These are phyloP conservation scores for Charina bottae DNA, from an alignment of 2,113 vertebrate species.

Conservation along the genomic window DNA sequence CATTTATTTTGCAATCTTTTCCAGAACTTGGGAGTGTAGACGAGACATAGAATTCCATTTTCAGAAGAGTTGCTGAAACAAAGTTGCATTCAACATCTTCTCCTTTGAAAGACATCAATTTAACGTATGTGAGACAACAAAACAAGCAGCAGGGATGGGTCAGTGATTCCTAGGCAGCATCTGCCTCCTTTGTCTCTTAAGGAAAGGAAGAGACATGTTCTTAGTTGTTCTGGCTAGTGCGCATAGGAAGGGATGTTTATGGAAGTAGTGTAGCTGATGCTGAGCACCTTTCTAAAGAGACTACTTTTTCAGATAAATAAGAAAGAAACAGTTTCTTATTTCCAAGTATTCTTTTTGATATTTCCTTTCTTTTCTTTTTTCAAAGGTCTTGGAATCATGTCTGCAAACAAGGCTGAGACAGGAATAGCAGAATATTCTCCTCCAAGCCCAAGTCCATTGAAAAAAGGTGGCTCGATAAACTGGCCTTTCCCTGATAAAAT, in stretches of 20 bases:
- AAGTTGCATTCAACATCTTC: not conserved
- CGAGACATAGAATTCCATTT: not conserved
- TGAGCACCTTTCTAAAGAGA: slow-evolving; percentile 28
- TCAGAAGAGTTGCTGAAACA: not conserved
- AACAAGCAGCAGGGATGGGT: not conserved
- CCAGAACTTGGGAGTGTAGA: not conserved
- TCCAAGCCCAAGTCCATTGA: slow-evolving; percentile 88
- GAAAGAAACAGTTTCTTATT: slow-evolving; percentile 15
- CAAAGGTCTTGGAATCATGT: slow-evolving; percentile 67
- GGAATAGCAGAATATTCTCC: slow-evolving; percentile 79
- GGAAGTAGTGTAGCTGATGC: slow-evolving; percentile 27
- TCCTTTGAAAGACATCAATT: not conserved
- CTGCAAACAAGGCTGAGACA: slow-evolving; percentile 67
- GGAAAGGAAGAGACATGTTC: slow-evolving; percentile 49
- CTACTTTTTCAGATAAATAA: slow-evolving; percentile 17
- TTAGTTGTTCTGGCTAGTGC: slow-evolving; percentile 25
- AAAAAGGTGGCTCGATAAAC: slow-evolving; percentile 90
- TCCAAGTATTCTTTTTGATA: not conserved
- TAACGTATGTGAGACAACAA: not conserved
- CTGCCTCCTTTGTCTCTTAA: slow-evolving; percentile 44
- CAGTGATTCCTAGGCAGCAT: slow-evolving; percentile 33
- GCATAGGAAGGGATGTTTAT: not conserved
- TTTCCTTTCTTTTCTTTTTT: slow-evolving; percentile 49
- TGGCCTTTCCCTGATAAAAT: slow-evolving; percentile 98
- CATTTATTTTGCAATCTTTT: not conserved